Evolutionary conservation across 1,140 invertebrate species (phyloP), one percentile per base, ranked within the genome.

Genomic region (Chymomyza costata): DNA sequence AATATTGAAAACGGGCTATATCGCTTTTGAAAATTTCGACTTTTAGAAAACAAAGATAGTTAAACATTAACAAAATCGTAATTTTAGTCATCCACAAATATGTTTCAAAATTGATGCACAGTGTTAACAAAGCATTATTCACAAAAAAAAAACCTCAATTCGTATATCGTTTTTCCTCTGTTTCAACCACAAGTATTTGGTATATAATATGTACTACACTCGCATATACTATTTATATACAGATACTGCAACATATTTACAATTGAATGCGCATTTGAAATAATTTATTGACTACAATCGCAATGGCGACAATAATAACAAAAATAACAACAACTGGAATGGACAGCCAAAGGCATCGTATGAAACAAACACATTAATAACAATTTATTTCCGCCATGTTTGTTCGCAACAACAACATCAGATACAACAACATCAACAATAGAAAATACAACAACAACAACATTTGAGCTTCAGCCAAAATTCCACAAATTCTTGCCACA

Each of bases 361-460:
- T 31, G 38, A 28, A 39, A 19, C 63, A 40, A 61, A 56, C 53
- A 59, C 73, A 80, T 80, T 80, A 80, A 80, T 80, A 80, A 80
- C 68, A 80, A 80, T 80, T 80, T 80, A 80, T 80, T 81, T 80
- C 68, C 68, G 51, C 49, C 56, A 5, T 15, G 2, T 10, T 25
- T 5, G 21, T 35, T 67, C 44, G 48, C 50, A 62, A 47, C 43
- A 56, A 39, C 47, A 49, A 31, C 37, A 41, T 31, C 37, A 7
- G 31, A 11, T n/a, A 2, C 6, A 14, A n/a, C 34, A n/a, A 19
- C 32, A 3, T 14, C 16, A 41, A 47, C 39, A 32, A 25, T 31
- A 34, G 31, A 6, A 34, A 34, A 6, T 6, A 34, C 31, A 34
- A 28, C 25, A 28, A 34, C n/a, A 32, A 38, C 25, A 14, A 11